Evolutionary conservation across 2,113 vertebrate genomes (phyloP), one percentile per base, ranked within the genome.

Genomic region (Thomomys bottae): DNA sequence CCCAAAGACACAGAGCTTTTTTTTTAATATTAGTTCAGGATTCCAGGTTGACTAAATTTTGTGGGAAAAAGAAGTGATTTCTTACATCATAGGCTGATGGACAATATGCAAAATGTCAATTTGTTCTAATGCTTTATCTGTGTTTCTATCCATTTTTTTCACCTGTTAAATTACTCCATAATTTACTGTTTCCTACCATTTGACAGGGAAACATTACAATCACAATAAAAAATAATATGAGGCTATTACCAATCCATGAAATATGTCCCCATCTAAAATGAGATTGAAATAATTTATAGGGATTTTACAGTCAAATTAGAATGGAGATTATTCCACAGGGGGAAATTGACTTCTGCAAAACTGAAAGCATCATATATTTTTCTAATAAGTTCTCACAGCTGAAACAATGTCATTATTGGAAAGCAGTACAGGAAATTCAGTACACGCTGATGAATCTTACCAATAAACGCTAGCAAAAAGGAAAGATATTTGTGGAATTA

Each of bases 221-320:
- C 83, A 92, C 89, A 96, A 96, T 96, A 96, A 97, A 97, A 96
- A 91, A 54, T 94, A 96, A 95, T 94, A 84, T 96, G 95, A 95
- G 70, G 54, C 36, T 95, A 94, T 96, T 97, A 90, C 78, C 80
- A 95, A 94, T 94, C 96, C 94, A 95, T 96, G 90, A 96, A 96
- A 97, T 89, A 68, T 91, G 59, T 84, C 38, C 70, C 45, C 66
- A 34, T 84, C 89, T 90, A 78, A 94, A 95, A 95, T 95, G 90
- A 96, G 85, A 63, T 73, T 90, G 84, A 96, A 96, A 96, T 92
- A 96, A 96, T 91, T 85, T 89, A 96, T 88, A 75, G 61, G 84
- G 77, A 94, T 95, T 97, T 97, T 94, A 94, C 84, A 97, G 87
- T 78, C 78, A 93, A 93, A 94, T 97, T 95, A 96, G 88, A 92